Base-by-base conservation (phyloP, 2,113 vertebrate genomes). In the Aplodontia rufa region DNA sequence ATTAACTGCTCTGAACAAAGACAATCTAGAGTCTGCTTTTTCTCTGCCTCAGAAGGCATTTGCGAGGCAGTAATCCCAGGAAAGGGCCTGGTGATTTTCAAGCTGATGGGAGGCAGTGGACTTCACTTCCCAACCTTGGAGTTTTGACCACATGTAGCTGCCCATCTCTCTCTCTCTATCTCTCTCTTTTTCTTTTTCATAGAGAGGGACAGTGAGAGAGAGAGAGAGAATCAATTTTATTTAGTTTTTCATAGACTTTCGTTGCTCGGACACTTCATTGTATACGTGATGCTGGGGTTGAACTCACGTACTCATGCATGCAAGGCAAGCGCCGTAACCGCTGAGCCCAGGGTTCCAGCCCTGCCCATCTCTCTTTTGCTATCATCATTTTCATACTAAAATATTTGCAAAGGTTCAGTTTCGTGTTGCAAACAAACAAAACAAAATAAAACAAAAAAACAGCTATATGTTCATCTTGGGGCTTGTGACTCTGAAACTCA, bases 331-430 rank as follows among this genome's bases (percentile, higher is more conserved):
- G n/a, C n/a, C n/a, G n/a, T n/a, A n/a, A n/a, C n/a, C n/a, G n/a
- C n/a, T n/a, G n/a, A n/a, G 45, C 22, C 35, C 60, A 28, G 32
- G 60, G 20, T 49, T 60, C 72, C 26, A 75, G 69, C 45, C 58
- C 58, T 74, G 22, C 32, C 87, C 74, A n/a, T 37, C 51, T 75
- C 81, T 87, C 79, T 60, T 51, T 24, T 20, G 14, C 35, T 37
- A 2, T 86, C 84, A 66, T 83, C 20, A 79, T 87, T 90, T 95
- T 68, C 86, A 30, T 91, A n/a, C 76, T 75, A 89, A 91, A 88
- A 75, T 85, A 40, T 71, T 75, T 64, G 22, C 45, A 81, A 47
- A 89, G 10, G 62, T 91, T 84, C 40, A 1, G 51, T 74, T 66
- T 95, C 45, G 10, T 82, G 68, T 86, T 82, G 75, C 76, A 58